Evolutionary conservation across 2,888 invertebrate genomes (phyloP).

Genomic region (Cecidostiba fungosa): DNA sequence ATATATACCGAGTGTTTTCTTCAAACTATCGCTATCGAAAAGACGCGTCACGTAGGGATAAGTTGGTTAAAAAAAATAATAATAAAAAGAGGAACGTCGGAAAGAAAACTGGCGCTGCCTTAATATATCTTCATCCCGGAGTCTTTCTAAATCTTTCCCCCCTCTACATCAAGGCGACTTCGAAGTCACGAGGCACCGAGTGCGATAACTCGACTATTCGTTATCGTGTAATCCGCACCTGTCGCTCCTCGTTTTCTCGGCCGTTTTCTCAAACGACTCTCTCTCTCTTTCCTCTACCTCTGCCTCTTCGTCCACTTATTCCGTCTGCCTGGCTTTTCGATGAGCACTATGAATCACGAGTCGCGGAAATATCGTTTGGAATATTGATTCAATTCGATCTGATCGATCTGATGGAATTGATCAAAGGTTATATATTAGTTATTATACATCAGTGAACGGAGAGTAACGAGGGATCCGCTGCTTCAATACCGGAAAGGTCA

Average conservation of each 20-base stretch:
- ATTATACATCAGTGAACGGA: too few relatives aligned
- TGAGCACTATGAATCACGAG: constrained; percentile 28
- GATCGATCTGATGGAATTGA: constrained; percentile 38
- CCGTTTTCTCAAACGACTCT: constrained; percentile 33
- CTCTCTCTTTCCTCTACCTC: background rate
- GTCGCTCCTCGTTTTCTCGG: constrained; percentile 59
- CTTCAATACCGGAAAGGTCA: too few relatives aligned
- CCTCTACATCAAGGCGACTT: background rate
- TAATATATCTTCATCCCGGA: constrained; percentile 42
- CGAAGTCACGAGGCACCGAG: constrained; percentile 40
- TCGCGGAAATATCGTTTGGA: constrained; percentile 33
- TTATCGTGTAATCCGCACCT: constrained; percentile 62
- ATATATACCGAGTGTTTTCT: too few relatives aligned
- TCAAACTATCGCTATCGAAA: too few relatives aligned
- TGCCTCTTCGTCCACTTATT: background rate
- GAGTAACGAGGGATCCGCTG: too few relatives aligned
- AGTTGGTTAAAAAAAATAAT: constrained; percentile 15
- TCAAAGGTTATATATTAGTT: constrained; percentile 48
- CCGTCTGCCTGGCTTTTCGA: constrained; percentile 31
- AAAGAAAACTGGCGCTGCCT: background rate
- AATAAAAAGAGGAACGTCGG: background rate
- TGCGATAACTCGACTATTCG: constrained; percentile 60
- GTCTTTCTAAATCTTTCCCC: constrained; percentile 45
- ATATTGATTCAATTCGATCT: constrained; percentile 44
- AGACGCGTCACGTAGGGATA: constrained; percentile 5